Evolutionary conservation across 2,888 invertebrate species (phyloP), one percentile per base, ranked within the genome.

Genomic region (Rhorus exstirpatorius): DNA sequence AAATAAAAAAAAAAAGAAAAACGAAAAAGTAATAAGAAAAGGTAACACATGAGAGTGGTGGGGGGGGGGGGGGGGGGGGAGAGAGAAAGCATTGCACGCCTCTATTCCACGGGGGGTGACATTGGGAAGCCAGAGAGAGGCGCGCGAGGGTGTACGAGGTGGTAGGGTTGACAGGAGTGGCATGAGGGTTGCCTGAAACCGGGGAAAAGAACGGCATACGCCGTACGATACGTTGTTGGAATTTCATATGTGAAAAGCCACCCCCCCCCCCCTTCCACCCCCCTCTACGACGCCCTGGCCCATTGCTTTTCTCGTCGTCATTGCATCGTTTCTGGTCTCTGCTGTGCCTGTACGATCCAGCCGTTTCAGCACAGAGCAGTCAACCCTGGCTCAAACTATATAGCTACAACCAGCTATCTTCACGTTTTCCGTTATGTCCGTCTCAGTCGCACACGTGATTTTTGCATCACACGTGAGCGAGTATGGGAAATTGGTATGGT

Each of bases 141-240:
- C 63, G 74, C 63, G 74, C 79, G 71, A 72, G 71, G 68, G 77
- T 51, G 63, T 46, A 75, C 58, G 53, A 21, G 49, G 63, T 44
- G 79, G 55, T 35, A 19, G 35, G 72, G 31, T 44, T 19, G n/a
- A 21, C 31, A 53, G 67, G 72, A 74, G 71, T 67, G 76, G 71
- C 67, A 49, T 67, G 82, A 68, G 80, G 78, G 55, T 72, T 70
- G 46, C 75, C 63, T 17, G 78, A 81, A 79, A 81, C 79, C 78
- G 84, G 85, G 68, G 71, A 81, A 87, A 80, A 86, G 86, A 87
- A 88, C 85, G 87, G 86, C 85, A 85, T 84, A 88, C 87, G 86
- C 86, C 86, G 87, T 85, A 86, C 89, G 88, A 89, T 91, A 83
- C 82, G 82, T 83, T 83, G 82, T 79, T 79, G 79, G 85, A 85